phyloP scores from a whole-genome alignment of 2,113 vertebrate species.

The Pardalotus punctatus region DNA sequence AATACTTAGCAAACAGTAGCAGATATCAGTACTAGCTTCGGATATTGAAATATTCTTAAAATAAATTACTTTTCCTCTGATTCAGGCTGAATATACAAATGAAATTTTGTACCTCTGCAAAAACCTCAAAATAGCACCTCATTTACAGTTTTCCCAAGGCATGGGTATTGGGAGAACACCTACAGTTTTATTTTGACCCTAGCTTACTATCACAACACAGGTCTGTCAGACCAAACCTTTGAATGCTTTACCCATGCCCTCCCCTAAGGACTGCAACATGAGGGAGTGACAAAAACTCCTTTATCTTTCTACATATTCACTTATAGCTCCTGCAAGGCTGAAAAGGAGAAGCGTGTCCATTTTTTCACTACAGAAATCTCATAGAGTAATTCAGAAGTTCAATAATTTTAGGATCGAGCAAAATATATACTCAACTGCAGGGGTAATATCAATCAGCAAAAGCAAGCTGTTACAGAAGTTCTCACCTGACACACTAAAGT shows the following conservation, averaged over 20 bases:
- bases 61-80: not conserved
- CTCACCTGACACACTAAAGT: not conserved
- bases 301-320: not conserved
- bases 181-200: not conserved
- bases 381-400: not conserved
- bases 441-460: not conserved
- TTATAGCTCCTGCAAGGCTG: not conserved
- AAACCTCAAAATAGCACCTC: not conserved
- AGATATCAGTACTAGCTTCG: not conserved
- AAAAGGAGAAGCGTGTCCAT: not conserved
- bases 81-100: rapidly evolving
- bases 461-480: not conserved
- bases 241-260: rapidly evolving
- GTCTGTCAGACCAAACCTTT: not conserved
- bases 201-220: not conserved
- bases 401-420: not conserved
- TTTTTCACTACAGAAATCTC: not conserved
- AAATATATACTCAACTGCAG: not conserved
- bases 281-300: not conserved
- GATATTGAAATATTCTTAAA: not conserved
- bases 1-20: not conserved
- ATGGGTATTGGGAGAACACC: not conserved
- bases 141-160: not conserved
- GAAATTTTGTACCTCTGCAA: not conserved
- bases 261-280: not conserved